Conservation (phyloP, 2,888 invertebrate genomes). For the Drosophila multiciliata region DNA sequence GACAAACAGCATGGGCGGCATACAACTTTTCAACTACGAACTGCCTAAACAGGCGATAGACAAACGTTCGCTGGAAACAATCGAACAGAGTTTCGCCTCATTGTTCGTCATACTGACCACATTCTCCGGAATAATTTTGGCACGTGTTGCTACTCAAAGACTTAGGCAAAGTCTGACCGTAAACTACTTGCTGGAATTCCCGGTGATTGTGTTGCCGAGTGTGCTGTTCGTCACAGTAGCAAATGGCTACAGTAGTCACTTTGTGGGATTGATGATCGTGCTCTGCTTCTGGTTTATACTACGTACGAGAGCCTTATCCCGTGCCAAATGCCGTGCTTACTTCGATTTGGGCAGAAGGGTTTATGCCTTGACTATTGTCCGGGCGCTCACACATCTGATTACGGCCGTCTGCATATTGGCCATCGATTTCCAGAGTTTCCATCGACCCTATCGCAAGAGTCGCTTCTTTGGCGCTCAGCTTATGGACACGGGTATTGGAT, state of each 20-base stretch:
- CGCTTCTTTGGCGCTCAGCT: conserved; percentile 93
- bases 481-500: conserved; percentile 98
- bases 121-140: conserved; percentile 64
- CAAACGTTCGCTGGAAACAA: conserved; percentile 61
- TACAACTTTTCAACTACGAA: not conserved
- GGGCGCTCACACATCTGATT: conserved; percentile 90
- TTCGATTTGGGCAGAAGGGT: conserved; percentile 74
- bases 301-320: conserved; percentile 29
- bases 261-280: conserved; percentile 37
- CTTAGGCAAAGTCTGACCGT: conserved; percentile 12
- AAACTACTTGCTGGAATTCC: conserved; percentile 86
- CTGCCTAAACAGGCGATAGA: conserved; percentile 16
- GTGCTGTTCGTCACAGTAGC: conserved; percentile 87
- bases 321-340: conserved; percentile 45
- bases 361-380: conserved; percentile 88
- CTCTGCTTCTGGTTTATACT: conserved; percentile 35
- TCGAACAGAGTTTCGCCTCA: conserved; percentile 60
- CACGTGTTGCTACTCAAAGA: conserved; percentile 57
- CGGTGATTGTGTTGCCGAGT: conserved; percentile 86
- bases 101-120: conserved; percentile 71
- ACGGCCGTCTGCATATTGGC: conserved; percentile 95
- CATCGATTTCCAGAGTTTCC: conserved; percentile 96
- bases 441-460: conserved; percentile 94
- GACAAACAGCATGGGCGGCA: conserved; percentile 44
- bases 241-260: conserved; percentile 81